Base-by-base conservation (phyloP, 2,888 invertebrate genomes). In the Eupithecia abbreviata region DNA sequence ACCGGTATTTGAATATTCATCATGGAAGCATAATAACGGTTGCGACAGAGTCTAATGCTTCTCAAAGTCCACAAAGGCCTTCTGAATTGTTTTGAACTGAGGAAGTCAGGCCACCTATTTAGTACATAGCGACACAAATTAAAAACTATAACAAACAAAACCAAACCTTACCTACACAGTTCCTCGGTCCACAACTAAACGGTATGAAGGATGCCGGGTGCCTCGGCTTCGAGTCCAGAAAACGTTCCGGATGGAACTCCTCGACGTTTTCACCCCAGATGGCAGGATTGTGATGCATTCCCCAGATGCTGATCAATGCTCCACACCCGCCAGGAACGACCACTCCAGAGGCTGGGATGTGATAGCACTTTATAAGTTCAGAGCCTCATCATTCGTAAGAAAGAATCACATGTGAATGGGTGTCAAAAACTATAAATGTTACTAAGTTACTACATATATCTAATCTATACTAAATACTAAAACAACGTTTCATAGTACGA, bases 201-300 rank as follows among this genome's bases (percentile, higher is more conserved):
- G 88, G 81, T 78, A 88, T 83, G 79, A 82, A 90, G 2, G 87
- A 85, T 4, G 85, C 83, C 0, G 87, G 85, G 68, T 87, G 85
- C 51, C 77, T 79, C 47, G 81, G 74, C 5, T 83, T 43, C 0
- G 79, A 67, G n/a, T 87, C 83, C 4, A 86, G 65, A 76, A 88
- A 89, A 42, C 90, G 77, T 30, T 90, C 90, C 10, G 90, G 90
- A 43, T 84, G 80, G 76, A 86, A 90, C 75, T 77, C 67, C 51
- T 85, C 84, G 1, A 87, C 85, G 73, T 90, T 88, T 0, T 79
- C 80, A 0, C 90, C 90, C 90, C 90, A 90, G 74, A 87, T 85
- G 12, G 72, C 72, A 9, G 86, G 88, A 9, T 68, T 68, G n/a
- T 45, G 68, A 42, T 68, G 42, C 15, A 68, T 45, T 42, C 42